These are phyloP conservation scores for Uloborus diversus DNA, from an alignment of 1,140 invertebrate species.

Conservation along the genomic window DNA sequence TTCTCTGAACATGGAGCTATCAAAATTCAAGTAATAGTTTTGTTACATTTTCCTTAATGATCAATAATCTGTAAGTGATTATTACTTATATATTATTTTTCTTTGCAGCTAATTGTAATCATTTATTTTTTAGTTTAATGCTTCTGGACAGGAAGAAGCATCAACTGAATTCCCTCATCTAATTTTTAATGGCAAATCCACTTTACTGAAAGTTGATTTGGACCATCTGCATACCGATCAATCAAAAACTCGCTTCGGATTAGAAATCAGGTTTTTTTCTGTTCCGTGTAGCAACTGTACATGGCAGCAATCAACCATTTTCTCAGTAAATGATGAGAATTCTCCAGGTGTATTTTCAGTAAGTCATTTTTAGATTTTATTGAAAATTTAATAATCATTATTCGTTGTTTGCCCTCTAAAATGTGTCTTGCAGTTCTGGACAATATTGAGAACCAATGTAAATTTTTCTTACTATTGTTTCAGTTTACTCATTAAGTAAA, in stretches of 20 bases:
- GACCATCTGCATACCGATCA: constrained; percentile 1
- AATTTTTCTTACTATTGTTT: too few species aligned
- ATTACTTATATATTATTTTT: neutral
- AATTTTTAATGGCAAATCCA: constrained; percentile 29
- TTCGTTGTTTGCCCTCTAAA: too few species aligned
- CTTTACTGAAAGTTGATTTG: constrained; percentile 11
- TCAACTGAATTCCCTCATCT: constrained; percentile 21
- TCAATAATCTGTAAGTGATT: too few species aligned
- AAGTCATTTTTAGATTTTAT: too few species aligned
- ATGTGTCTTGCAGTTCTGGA: neutral
- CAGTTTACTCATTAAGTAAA: neutral
- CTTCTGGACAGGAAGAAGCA: neutral
- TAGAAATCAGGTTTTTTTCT: constrained; percentile 23
- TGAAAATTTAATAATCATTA: too few species aligned
- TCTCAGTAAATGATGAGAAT: constrained; percentile 32
- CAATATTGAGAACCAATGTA: too few species aligned
- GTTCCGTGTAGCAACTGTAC: neutral
- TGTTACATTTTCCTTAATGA: too few species aligned
- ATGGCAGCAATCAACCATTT: neutral
- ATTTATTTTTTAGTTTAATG: constrained; percentile 38
- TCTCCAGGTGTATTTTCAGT: constrained; percentile 46
- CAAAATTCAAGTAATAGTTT: constrained; percentile 6
- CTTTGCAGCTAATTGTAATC: too few species aligned
- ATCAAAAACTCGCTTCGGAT: constrained; percentile 10
- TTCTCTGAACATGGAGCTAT: neutral